phyloP scores from a whole-genome alignment of 2,113 vertebrate genomes.

The Clarias magur region DNA sequence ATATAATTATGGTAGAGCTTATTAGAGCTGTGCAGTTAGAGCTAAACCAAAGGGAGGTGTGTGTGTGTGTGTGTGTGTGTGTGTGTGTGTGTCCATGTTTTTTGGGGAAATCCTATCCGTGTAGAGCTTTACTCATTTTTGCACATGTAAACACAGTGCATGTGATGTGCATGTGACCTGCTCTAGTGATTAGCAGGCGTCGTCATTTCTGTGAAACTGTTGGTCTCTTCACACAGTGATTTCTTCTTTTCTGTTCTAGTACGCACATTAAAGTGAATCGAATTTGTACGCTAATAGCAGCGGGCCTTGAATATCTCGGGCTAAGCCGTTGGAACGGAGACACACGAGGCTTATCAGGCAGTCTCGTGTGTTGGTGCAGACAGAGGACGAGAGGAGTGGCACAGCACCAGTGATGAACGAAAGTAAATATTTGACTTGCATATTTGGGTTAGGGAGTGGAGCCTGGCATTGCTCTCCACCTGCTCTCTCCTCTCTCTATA shows the following conservation, averaged over 20 bases:
- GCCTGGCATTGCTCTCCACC: not conserved
- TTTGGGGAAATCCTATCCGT: not conserved
- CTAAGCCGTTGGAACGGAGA: constrained; percentile 8
- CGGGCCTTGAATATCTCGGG: not conserved
- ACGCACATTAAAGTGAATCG: not conserved
- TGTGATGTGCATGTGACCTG: not conserved
- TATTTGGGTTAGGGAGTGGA: not conserved
- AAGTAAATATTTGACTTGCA: constrained; percentile 18
- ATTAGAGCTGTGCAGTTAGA: constrained; percentile 9
- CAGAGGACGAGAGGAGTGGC: not conserved
- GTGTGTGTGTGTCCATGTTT: not conserved
- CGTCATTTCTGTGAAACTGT: constrained; percentile 25
- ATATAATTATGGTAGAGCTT: constrained; percentile 22
- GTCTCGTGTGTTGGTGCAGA: not conserved
- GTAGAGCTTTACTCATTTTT: not conserved
- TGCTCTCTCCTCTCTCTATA: not conserved
- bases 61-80: not conserved
- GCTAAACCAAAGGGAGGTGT: not conserved
- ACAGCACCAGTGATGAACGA: not conserved
- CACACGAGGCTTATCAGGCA: not conserved
- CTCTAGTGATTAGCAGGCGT: not conserved
- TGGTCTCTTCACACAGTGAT: constrained; percentile 4
- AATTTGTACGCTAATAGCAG: not conserved
- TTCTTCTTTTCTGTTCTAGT: constrained; percentile 2
- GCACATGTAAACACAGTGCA: constrained; percentile 1